Conservation (phyloP, 2,797 vertebrate genomes). For the Paguma larvata region DNA sequence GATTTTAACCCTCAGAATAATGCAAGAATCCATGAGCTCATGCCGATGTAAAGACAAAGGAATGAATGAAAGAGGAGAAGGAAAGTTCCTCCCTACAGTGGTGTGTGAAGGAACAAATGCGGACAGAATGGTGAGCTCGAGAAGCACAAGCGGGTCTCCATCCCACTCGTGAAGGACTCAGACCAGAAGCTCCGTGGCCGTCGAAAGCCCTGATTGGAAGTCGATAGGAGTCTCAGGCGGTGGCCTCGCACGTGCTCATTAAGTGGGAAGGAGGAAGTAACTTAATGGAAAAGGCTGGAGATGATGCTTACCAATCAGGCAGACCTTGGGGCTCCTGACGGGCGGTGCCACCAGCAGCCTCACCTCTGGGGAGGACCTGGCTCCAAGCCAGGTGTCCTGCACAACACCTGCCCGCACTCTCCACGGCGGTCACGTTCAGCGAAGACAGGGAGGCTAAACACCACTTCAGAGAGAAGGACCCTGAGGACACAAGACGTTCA, state of each 20-base stretch:
- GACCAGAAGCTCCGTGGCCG: accelerated
- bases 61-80: accelerated
- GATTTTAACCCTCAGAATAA: background rate
- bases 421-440: background rate
- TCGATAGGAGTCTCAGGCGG: accelerated
- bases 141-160: accelerated
- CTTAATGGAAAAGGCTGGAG: accelerated
- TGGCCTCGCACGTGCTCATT: too few relatives aligned
- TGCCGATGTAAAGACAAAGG: background rate
- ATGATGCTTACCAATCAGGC: too few relatives aligned
- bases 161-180: accelerated
- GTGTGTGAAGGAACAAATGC: accelerated
- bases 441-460: background rate
- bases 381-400: background rate
- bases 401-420: accelerated
- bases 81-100: background rate
- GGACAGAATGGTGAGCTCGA: accelerated
- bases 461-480: accelerated
- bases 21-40: accelerated
- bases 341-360: background rate
- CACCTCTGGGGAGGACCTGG: background rate
- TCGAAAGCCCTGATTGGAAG: accelerated
- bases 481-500: accelerated
- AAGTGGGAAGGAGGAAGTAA: accelerated
- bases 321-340: background rate